These are phyloP conservation scores for Dermochelys coriacea DNA, from an alignment of 2,797 vertebrate genomes.

Conservation along the genomic window DNA sequence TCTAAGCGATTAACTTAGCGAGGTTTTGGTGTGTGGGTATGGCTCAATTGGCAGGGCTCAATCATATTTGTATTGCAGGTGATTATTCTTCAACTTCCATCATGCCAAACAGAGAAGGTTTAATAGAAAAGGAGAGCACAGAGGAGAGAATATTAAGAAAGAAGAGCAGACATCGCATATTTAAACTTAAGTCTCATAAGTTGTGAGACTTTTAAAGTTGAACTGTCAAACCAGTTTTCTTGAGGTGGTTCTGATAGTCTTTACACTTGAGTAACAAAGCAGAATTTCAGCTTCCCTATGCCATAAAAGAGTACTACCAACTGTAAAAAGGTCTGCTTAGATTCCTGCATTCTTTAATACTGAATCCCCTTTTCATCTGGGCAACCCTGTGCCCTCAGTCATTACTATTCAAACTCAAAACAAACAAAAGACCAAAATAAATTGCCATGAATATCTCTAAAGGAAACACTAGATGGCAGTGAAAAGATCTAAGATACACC, in stretches of 20 bases:
- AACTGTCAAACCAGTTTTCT: too few species aligned
- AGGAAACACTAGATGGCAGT: constrained; percentile 64
- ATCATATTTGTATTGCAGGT: background rate
- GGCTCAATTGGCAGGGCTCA: background rate
- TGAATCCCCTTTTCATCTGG: background rate
- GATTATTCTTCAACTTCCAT: background rate
- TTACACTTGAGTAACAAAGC: background rate
- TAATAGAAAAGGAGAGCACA: background rate
- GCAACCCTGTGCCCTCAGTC: background rate
- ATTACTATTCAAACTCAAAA: background rate
- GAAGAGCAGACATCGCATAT: background rate
- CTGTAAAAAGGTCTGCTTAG: background rate
- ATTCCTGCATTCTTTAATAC: background rate
- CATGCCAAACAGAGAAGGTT: background rate
- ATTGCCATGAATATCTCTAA: background rate
- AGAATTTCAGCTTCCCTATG: background rate
- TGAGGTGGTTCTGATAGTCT: too few species aligned
- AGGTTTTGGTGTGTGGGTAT: background rate
- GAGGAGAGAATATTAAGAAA: background rate
- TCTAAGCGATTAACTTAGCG: background rate
- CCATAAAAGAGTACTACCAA: background rate
- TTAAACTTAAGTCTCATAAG: background rate
- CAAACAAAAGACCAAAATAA: background rate
- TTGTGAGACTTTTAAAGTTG: background rate
- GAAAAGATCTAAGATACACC: constrained; percentile 15